Conservation (phyloP, 2,113 vertebrate genomes). For the Dolichallabes microphthalmus region DNA sequence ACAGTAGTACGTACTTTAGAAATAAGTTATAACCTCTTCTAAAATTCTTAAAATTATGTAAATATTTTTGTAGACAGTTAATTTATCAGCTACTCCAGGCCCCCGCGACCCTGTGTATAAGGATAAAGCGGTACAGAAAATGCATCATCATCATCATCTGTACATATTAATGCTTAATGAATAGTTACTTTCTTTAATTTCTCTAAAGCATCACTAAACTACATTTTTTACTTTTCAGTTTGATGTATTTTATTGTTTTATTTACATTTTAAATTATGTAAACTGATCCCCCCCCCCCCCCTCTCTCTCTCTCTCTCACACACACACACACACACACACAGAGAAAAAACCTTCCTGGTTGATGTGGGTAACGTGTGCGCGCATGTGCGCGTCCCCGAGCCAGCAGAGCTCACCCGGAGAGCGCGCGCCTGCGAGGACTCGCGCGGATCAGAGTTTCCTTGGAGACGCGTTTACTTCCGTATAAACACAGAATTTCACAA, state of each 20-base stretch:
- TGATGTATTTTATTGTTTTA: neutral
- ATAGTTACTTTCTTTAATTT: too few species aligned
- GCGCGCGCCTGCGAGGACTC: neutral
- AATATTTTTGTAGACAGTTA: too few species aligned
- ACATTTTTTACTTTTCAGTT: neutral
- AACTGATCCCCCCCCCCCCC: neutral
- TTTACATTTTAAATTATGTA: neutral
- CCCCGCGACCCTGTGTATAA: too few species aligned
- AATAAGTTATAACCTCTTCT: too few species aligned
- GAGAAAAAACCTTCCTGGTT: conserved; percentile 4
- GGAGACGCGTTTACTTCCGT: neutral
- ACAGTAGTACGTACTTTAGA: too few species aligned
- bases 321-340: neutral
- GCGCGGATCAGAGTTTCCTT: neutral
- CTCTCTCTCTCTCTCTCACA: neutral
- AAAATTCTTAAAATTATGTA: too few species aligned
- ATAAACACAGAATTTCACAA: neutral
- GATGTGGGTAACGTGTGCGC: conserved; percentile 17
- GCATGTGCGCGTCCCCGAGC: conserved; percentile 19
- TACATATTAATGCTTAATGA: too few species aligned
- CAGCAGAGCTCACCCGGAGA: neutral
- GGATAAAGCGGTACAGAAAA: too few species aligned
- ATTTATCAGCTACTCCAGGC: too few species aligned
- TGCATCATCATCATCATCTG: too few species aligned
- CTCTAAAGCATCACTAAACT: too few species aligned